phyloP scores from a whole-genome alignment of 2,888 invertebrate species.

The Ptychoptera albimana region DNA sequence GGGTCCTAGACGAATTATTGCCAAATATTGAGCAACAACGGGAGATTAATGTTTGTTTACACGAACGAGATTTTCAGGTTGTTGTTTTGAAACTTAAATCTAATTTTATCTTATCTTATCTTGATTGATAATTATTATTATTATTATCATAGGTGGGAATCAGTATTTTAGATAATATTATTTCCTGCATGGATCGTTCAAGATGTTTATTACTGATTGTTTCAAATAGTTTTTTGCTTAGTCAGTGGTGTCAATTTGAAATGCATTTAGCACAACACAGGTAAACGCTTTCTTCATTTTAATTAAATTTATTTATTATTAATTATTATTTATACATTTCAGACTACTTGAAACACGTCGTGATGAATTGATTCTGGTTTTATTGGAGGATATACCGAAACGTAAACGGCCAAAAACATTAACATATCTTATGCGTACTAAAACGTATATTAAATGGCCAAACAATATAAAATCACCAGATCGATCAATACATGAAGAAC shows the following conservation, averaged over 20 bases:
- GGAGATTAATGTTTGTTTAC: conserved; percentile 45
- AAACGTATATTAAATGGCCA: conserved; percentile 55
- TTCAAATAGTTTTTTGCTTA: conserved; percentile 43
- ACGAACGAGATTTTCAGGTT: conserved; percentile 54
- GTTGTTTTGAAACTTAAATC: conserved; percentile 1
- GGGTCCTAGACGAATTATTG: conserved; percentile 45
- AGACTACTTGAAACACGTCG: conserved; percentile 43
- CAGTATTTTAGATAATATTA: conserved; percentile 52
- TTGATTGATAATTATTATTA: background rate
- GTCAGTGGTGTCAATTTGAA: conserved; percentile 60
- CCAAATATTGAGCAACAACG: conserved; percentile 43
- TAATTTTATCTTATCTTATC: no score
- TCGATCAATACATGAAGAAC: conserved; percentile 17
- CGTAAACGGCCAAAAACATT: conserved; percentile 42
- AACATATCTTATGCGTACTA: conserved; percentile 48
- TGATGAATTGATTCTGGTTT: conserved; percentile 44
- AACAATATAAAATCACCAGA: conserved; percentile 8
- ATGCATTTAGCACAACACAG: conserved; percentile 53
- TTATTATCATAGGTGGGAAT: conserved; percentile 39
- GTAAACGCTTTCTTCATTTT: conserved; percentile 17
- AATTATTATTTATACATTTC: conserved; percentile 11
- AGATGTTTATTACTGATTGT: conserved; percentile 45
- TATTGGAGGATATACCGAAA: conserved; percentile 46
- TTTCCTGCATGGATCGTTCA: conserved; percentile 50
- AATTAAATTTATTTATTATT: background rate